Evolutionary conservation across 1,140 invertebrate genomes (phyloP).

Genomic region (Megathymus violae): DNA sequence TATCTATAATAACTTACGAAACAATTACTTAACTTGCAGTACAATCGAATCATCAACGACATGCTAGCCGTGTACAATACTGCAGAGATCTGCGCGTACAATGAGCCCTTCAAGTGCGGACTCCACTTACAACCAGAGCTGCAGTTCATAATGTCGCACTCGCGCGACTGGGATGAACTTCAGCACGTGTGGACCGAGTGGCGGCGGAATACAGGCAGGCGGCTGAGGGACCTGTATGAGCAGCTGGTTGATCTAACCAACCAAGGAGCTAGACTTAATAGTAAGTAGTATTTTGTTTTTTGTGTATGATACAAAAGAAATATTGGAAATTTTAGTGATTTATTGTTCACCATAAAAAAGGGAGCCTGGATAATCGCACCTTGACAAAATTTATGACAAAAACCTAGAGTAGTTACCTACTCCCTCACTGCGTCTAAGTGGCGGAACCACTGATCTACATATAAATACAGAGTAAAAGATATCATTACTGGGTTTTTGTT

Average conservation of each 20-base stretch:
- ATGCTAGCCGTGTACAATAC: conserved; percentile 95
- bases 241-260: conserved; percentile 94
- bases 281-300: conserved; percentile 84
- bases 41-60: conserved; percentile 93
- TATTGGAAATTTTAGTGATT: no score
- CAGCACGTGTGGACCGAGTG: conserved; percentile 95
- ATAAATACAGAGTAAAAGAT: no score
- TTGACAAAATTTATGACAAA: no score
- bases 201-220: conserved; percentile 90
- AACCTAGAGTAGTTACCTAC: no score
- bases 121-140: conserved; percentile 92
- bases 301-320: no score
- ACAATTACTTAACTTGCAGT: conserved; percentile 87
- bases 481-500: no score
- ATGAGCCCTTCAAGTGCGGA: conserved; percentile 92
- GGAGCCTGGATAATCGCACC: no score
- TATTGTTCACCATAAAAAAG: no score
- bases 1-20: no score
- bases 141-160: conserved; percentile 87
- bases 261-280: conserved; percentile 93
- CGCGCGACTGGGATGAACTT: conserved; percentile 92
- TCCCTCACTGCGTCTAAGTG: no score
- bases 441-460: no score
- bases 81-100: conserved; percentile 93
- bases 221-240: conserved; percentile 92